Conservation (phyloP, 2,888 invertebrate species). For the Eilema griseolum region DNA sequence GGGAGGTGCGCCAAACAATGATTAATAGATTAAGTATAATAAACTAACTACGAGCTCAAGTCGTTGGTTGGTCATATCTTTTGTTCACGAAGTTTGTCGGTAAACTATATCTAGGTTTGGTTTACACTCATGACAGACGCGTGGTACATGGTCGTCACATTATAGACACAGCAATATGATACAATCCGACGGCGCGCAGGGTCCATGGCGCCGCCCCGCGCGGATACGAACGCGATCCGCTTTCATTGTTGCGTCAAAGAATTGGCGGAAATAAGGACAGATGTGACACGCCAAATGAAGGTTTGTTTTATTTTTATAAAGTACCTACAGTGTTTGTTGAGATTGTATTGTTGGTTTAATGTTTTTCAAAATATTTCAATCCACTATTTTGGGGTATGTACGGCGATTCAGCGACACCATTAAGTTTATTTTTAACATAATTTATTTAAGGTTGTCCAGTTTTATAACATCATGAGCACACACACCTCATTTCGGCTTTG, state of each 20-base stretch:
- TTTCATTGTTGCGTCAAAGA: constrained; percentile 45
- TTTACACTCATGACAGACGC: constrained; percentile 39
- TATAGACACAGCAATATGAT: constrained; percentile 16
- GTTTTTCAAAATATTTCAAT: not conserved
- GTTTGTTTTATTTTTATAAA: not conserved
- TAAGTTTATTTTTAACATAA: not conserved
- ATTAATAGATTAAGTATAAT: too few relatives aligned
- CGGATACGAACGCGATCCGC: constrained; percentile 41
- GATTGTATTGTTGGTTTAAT: not conserved
- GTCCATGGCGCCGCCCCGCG: constrained; percentile 50
- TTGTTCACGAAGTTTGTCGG: too few relatives aligned
- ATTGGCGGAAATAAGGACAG: constrained; percentile 29
- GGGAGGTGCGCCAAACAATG: too few relatives aligned
- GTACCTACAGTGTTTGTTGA: not conserved
- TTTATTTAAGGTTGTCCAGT: not conserved
- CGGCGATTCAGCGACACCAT: not conserved
- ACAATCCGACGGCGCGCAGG: constrained; percentile 27
- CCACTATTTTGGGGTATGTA: not conserved
- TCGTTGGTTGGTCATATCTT: too few relatives aligned
- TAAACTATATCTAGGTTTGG: constrained; percentile 24
- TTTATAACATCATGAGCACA: not conserved
- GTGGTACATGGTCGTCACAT: constrained; percentile 34
- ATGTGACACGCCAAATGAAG: constrained; percentile 19
- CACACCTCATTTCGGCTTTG: not conserved
- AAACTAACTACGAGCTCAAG: too few relatives aligned